Evolutionary conservation across 2,888 invertebrate species (phyloP).

Genomic region (Microplitis manilae): DNA sequence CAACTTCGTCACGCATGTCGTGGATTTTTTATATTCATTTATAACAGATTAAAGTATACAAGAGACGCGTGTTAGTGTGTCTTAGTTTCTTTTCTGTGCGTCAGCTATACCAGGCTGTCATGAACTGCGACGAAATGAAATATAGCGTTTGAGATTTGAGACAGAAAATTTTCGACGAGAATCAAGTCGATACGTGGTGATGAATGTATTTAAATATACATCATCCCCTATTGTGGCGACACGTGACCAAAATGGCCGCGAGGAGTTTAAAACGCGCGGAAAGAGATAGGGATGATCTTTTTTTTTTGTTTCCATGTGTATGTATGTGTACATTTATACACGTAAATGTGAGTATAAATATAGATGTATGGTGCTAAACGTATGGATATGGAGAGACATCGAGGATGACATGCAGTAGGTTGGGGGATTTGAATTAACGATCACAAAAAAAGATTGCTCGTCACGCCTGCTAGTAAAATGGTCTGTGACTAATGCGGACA

Average conservation of each 20-base stretch:
- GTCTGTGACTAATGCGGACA: constrained; percentile 68
- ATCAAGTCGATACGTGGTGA: constrained; percentile 49
- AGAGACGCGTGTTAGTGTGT: background rate
- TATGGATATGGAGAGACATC: constrained; percentile 28
- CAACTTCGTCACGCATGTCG: background rate
- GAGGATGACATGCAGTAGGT: constrained; percentile 45
- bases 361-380: constrained; percentile 1
- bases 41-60: background rate
- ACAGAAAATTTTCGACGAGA: constrained; percentile 22
- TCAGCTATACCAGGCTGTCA: constrained; percentile 26
- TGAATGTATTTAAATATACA: constrained; percentile 59
- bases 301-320: background rate
- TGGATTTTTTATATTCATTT: background rate
- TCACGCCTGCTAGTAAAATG: constrained; percentile 71
- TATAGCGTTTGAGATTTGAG: constrained; percentile 31
- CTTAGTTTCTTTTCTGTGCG: background rate
- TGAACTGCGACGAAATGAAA: constrained; percentile 34
- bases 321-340: background rate
- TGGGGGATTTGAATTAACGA: constrained; percentile 63
- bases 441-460: constrained; percentile 61
- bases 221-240: constrained; percentile 63
- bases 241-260: constrained; percentile 64
- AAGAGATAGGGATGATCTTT: constrained; percentile 34
- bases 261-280: constrained; percentile 67
- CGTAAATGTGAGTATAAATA: constrained; percentile 14